Base-by-base conservation (phyloP, 2,113 vertebrate species). In the Oenanthe melanoleuca region DNA sequence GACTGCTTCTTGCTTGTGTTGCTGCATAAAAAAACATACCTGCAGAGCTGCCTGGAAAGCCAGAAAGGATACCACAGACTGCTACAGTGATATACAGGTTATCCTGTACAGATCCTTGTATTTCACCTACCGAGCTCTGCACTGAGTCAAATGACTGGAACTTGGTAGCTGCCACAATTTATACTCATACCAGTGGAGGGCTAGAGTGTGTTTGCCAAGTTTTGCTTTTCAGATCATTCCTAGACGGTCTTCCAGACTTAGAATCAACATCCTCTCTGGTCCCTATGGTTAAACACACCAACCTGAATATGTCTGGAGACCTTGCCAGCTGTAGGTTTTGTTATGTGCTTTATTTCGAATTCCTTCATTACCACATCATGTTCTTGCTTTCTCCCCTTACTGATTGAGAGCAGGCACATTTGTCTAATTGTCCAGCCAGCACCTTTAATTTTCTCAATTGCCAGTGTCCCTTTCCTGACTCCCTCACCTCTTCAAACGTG, bases 301-400 rank as follows among this genome's bases (percentile, higher is more conserved):
- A 18, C 24, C 20, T 80, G 34, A 71, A 50, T 14, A 3, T 5
- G 9, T 33, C 17, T 65, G 55, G 26, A 73, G n/a, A 37, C 69
- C 25, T 73, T 52, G 60, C 25, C 25, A 78, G 22, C n/a, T 53
- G n/a, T 17, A 60, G 26, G 9, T 14, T 80, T 78, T n/a, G 19
- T n/a, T n/a, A 42, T 0, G 0, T 22, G 37, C 25, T 80, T 73
- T 69, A 14, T 60, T 42, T 66, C 5, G 1, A 38, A 2, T 67
- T 64, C 55, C n/a, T 78, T 56, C 29, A 22, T 77, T 34, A 42
- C 9, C 18, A 19, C 29, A 12, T 73, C 40, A 29, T 21, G 64
- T 87, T 78, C n/a, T 65, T 38, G 40, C 73, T 26, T 86, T 71
- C n/a, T 75, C 12, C 70, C 34, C n/a, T 25, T 53, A 6, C 26